Conservation (phyloP, 2,888 invertebrate genomes). For the Cheilosia urbana region DNA sequence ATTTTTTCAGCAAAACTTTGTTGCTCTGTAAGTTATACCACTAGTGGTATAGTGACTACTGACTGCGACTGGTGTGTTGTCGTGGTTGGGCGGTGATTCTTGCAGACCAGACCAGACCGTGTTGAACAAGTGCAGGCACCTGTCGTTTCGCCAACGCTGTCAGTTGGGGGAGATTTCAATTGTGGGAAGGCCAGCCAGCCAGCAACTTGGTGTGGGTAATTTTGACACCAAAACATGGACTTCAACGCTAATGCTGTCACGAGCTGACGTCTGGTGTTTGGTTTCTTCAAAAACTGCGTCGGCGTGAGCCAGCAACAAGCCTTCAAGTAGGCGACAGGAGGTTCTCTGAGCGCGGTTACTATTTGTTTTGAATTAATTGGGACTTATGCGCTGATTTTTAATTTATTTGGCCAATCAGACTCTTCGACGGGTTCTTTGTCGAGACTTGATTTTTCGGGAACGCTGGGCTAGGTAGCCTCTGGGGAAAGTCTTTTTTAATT, state of each 20-base stretch:
- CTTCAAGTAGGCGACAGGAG: too few relatives aligned
- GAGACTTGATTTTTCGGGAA: too few relatives aligned
- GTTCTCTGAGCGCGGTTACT: too few relatives aligned
- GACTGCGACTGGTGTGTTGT: not conserved
- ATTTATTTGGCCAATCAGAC: too few relatives aligned
- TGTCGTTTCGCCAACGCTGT: conserved; percentile 7
- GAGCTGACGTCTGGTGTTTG: conserved; percentile 28
- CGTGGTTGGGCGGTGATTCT: conserved; percentile 14
- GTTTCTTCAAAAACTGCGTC: not conserved
- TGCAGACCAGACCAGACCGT: not conserved
- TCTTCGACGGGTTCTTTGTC: too few relatives aligned
- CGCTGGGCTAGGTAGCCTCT: too few relatives aligned
- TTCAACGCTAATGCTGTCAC: conserved; percentile 37
- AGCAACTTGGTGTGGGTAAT: conserved; percentile 29
- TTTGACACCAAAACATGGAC: conserved; percentile 53
- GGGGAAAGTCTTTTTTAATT: too few relatives aligned
- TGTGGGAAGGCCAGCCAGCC: not conserved
- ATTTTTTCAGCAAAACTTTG: conserved; percentile 3
- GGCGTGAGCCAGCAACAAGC: not conserved
- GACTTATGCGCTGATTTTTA: too few relatives aligned
- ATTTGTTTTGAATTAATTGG: too few relatives aligned
- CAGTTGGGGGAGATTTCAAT: conserved; percentile 2
- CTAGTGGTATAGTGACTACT: not conserved
- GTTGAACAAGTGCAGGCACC: conserved; percentile 32
- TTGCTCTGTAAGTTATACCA: not conserved